Conservation (phyloP, 2,797 vertebrate genomes). For the Sebastes cheni region DNA sequence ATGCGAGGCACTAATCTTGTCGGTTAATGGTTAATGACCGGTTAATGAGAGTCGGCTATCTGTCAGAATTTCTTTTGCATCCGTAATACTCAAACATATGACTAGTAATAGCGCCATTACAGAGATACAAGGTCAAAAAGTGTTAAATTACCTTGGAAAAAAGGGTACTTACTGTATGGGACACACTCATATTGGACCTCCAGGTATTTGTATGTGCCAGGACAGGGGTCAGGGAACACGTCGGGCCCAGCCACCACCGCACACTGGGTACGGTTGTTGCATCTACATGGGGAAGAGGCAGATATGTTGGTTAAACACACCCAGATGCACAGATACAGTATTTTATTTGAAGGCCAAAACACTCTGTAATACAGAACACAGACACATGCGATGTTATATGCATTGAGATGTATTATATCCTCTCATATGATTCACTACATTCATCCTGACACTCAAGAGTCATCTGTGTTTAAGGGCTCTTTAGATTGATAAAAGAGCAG, state of each 20-base stretch:
- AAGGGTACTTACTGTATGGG: constrained; percentile 93
- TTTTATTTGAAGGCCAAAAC: neutral
- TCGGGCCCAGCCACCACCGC: constrained; percentile 97
- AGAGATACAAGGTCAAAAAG: no score
- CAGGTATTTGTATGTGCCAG: constrained; percentile 97
- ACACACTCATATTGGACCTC: constrained; percentile 99
- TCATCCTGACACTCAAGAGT: constrained; percentile 24
- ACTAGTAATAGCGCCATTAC: neutral
- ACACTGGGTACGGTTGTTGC: constrained; percentile 98
- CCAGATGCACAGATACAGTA: neutral
- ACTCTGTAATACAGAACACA: neutral
- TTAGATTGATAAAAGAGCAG: constrained; percentile 29
- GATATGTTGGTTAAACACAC: neutral
- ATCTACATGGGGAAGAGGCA: constrained; percentile 77
- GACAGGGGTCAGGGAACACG: constrained; percentile 97
- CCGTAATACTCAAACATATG: neutral
- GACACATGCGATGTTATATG: neutral
- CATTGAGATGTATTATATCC: neutral
- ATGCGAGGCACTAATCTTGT: neutral
- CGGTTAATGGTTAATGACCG: no score
- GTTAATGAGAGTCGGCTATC: no score
- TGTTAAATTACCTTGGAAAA: neutral
- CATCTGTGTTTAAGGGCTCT: constrained; percentile 40
- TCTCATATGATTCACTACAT: neutral
- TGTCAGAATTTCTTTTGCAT: neutral